These are phyloP conservation scores for Geotrupes spiniger DNA, from an alignment of 2,888 invertebrate genomes.

Conservation along the genomic window DNA sequence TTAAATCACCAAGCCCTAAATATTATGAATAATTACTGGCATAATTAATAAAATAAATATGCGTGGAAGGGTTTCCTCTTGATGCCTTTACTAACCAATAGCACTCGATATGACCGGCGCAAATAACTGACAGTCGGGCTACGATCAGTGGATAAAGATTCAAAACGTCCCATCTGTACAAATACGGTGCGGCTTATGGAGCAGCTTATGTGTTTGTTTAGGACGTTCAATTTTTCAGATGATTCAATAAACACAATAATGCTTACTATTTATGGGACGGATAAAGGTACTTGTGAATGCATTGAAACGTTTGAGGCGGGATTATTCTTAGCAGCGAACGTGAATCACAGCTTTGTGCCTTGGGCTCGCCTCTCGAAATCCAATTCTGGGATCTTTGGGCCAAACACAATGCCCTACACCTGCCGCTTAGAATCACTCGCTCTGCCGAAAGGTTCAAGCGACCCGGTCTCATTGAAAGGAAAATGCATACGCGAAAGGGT, in stretches of 20 bases:
- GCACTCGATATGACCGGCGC: constrained; percentile 6
- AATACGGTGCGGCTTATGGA: constrained; percentile 21
- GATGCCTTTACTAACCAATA: constrained; percentile 8
- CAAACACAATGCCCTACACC: constrained; percentile 17
- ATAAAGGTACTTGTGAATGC: constrained; percentile 40
- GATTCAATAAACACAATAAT: constrained; percentile 43
- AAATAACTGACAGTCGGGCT: constrained; percentile 19
- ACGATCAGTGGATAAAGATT: constrained; percentile 23
- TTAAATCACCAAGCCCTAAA: background rate
- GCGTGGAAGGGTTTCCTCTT: constrained; percentile 16
- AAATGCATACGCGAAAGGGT: too few species aligned
- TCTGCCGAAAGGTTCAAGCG: constrained; percentile 11
- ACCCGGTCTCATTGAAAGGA: too few species aligned
- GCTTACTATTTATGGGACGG: constrained; percentile 40
- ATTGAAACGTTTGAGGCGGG: constrained; percentile 29
- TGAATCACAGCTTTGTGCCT: constrained; percentile 23
- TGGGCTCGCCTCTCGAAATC: constrained; percentile 21
- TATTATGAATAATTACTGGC: constrained; percentile 13
- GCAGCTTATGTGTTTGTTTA: constrained; percentile 37
- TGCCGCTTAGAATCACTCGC: constrained; percentile 15
- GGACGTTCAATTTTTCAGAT: constrained; percentile 44
- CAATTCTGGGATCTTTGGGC: constrained; percentile 21
- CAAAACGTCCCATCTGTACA: constrained; percentile 26
- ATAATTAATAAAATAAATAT: constrained; percentile 20
- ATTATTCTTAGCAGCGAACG: constrained; percentile 19